These are phyloP conservation scores for Naja naja DNA, from an alignment of 2,113 vertebrate species.

Conservation along the genomic window DNA sequence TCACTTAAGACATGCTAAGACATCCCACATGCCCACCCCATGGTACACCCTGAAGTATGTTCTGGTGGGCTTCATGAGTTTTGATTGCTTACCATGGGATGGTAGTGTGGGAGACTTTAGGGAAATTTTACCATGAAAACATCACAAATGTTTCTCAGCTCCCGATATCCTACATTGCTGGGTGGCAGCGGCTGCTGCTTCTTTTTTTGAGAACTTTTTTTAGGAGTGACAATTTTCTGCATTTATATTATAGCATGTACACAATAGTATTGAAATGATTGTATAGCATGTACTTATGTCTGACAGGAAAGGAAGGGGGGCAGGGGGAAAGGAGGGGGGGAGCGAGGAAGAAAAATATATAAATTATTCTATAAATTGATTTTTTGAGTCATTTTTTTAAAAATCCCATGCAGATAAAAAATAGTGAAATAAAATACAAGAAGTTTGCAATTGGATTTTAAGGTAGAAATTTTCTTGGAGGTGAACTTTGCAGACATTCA, in stretches of 20 bases:
- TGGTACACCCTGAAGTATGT: background rate
- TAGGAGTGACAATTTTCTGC: background rate
- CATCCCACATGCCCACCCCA: background rate
- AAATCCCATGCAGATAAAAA: conserved; percentile 19
- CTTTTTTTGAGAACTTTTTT: background rate
- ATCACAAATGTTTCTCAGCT: background rate
- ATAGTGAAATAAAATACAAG: conserved; percentile 18
- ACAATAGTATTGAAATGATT: background rate
- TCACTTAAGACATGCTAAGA: background rate
- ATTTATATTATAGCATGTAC: background rate
- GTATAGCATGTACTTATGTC: background rate
- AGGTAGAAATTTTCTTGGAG: conserved; percentile 18
- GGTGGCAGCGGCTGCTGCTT: too few relatives aligned
- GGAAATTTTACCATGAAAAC: background rate
- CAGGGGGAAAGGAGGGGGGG: background rate
- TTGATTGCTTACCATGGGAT: background rate
- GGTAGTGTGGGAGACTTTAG: background rate
- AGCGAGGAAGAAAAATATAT: background rate
- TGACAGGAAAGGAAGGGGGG: background rate
- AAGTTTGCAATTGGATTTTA: background rate
- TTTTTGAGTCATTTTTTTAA: background rate
- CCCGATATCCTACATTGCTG: background rate
- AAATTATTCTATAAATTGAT: background rate
- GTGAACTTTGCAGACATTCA: conserved; percentile 44
- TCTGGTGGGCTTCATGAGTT: background rate